A percentile compares a stretch with the other conserved stretches of the same genome.
Conservation (phyloP, 2,888 invertebrate genomes). For the Oxyteleia sp. region DNA sequence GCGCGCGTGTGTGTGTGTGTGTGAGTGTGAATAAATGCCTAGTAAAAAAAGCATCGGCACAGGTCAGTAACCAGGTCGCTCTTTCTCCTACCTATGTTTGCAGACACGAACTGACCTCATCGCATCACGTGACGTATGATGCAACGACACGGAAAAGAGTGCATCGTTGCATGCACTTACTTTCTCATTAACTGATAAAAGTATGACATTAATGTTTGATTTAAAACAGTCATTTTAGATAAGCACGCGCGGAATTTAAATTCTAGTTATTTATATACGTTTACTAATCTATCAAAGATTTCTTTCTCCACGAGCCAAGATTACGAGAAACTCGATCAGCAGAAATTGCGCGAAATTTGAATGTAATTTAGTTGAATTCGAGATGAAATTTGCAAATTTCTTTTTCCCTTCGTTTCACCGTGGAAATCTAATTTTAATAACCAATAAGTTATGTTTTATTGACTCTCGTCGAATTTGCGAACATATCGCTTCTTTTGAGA, state of each 20-base stretch:
- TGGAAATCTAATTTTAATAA: background rate
- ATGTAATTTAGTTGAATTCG: background rate
- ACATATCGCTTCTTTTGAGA: slow-evolving; percentile 17
- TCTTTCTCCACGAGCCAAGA: background rate
- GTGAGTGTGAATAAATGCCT: slow-evolving; percentile 49
- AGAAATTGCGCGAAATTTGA: background rate
- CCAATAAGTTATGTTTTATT: slow-evolving; percentile 23
- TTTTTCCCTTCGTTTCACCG: background rate
- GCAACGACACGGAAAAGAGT: slow-evolving; percentile 73
- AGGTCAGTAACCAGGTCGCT: slow-evolving; percentile 78
- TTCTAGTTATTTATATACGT: slow-evolving; percentile 39
- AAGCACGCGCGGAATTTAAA: slow-evolving; percentile 45
- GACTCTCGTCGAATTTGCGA: slow-evolving; percentile 4
- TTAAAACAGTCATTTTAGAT: slow-evolving; percentile 52
- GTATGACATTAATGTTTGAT: slow-evolving; percentile 69
- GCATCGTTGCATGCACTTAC: slow-evolving; percentile 71
- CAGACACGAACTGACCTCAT: slow-evolving; percentile 70
- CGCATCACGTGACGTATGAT: slow-evolving; percentile 72
- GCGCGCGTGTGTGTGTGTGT: slow-evolving; percentile 15
- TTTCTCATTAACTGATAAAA: slow-evolving; percentile 73
- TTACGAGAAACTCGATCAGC: background rate
- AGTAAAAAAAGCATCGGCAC: slow-evolving; percentile 62
- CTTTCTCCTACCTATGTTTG: slow-evolving; percentile 61
- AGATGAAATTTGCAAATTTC: background rate
- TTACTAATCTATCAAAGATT: slow-evolving; percentile 28